Evolutionary conservation across 1,140 invertebrate genomes (phyloP).

Genomic region (Helicoverpa armigera): DNA sequence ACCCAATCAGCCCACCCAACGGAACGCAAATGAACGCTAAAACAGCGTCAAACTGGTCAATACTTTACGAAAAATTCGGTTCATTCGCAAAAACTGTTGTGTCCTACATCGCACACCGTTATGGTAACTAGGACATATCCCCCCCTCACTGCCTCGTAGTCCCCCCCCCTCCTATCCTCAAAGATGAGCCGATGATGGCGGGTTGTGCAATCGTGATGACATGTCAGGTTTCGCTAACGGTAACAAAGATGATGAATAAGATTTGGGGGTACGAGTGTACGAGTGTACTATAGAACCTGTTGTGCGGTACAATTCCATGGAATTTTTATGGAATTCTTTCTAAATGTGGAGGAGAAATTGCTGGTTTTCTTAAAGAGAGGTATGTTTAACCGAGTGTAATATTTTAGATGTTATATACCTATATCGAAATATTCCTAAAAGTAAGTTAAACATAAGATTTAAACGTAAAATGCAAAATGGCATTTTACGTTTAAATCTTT

Average conservation of each 20-base stretch:
- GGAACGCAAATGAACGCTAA: slow-evolving; percentile 4
- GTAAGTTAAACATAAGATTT: too few relatives aligned
- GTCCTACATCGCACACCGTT: slow-evolving; percentile 49
- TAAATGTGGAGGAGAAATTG: not conserved
- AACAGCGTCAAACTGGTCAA: not conserved
- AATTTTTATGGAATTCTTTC: not conserved
- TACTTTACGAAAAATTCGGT: slow-evolving; percentile 36
- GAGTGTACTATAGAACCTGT: too few relatives aligned
- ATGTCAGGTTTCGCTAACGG: slow-evolving; percentile 46
- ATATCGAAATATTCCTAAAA: too few relatives aligned
- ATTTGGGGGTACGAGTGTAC: not conserved
- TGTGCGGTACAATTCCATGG: slow-evolving; percentile 5
- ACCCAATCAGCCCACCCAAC: not conserved
- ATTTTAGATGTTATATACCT: too few relatives aligned
- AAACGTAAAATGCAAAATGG: too few relatives aligned
- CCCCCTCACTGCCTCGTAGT: not conserved
- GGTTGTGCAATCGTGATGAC: slow-evolving; percentile 54
- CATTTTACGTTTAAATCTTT: too few relatives aligned
- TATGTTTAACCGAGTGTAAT: too few relatives aligned
- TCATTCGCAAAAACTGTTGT: slow-evolving; percentile 42
- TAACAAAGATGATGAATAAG: slow-evolving; percentile 27
- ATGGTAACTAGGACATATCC: slow-evolving; percentile 33
- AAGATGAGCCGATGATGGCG: slow-evolving; percentile 42
- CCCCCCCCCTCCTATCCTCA: slow-evolving; percentile 1
- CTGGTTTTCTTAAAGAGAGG: too few relatives aligned